Conservation (phyloP, 2,113 vertebrate species). For the Bettongia penicillata region DNA sequence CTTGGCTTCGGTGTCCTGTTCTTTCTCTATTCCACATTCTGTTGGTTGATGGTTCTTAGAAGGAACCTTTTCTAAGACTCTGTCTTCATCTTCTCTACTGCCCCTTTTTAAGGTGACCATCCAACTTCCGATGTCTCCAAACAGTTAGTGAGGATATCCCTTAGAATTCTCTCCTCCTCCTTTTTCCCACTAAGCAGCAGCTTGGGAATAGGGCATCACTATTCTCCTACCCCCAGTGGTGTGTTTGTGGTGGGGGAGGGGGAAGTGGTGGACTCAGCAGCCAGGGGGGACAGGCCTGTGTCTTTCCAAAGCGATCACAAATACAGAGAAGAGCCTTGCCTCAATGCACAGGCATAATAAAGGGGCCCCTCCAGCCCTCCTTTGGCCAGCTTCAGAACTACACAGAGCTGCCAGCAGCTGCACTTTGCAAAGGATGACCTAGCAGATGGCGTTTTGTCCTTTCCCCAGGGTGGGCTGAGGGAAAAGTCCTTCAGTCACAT, state of each 20-base stretch:
- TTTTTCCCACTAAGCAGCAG: background rate
- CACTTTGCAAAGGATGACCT: background rate
- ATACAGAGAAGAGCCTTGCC: conserved; percentile 32
- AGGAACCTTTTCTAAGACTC: background rate
- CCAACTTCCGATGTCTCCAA: background rate
- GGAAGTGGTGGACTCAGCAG: background rate
- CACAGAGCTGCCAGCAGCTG: conserved; percentile 24
- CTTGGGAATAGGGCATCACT: background rate
- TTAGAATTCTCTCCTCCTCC: background rate
- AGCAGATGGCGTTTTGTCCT: conserved; percentile 73
- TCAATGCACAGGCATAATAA: conserved; percentile 72
- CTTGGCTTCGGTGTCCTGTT: background rate
- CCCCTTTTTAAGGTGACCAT: background rate
- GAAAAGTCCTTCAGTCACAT: conserved; percentile 37
- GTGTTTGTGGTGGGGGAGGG: background rate
- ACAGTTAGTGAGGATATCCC: background rate
- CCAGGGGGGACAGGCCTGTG: conserved; percentile 19
- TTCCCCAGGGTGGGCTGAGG: conserved; percentile 50
- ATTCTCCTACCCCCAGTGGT: background rate
- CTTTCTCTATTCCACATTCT: background rate
- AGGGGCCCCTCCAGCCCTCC: conserved; percentile 1
- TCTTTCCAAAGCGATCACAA: background rate
- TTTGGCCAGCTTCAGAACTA: conserved; percentile 12
- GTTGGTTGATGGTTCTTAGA: background rate
- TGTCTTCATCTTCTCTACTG: background rate